Base-by-base conservation (phyloP, 1,140 invertebrate genomes). In the Apolygus lucorum region DNA sequence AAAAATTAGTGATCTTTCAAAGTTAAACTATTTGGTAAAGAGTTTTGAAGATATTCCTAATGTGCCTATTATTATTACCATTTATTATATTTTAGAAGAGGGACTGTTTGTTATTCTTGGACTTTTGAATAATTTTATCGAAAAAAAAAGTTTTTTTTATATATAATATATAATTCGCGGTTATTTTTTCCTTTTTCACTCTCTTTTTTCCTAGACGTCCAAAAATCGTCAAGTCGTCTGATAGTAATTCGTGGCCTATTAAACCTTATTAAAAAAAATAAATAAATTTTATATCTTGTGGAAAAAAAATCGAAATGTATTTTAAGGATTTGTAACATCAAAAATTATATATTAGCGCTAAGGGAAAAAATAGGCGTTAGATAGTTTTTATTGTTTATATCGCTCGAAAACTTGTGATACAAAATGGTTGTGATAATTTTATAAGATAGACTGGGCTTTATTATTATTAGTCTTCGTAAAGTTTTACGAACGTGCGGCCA, bases 341-440 rank as follows among this genome's bases (percentile, higher is more conserved):
- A 66, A 66, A 66, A 34, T 4, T 34, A 27, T 28, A 29, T 66
- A 42, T 2, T 24, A 66, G 25, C 11, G 2, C 2, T 11, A 4
- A 13, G 22, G 22, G 22, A 59, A 11, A 59, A 22, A 59, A 4
- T 59, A 59, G 54, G 54, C 54, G 54, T 59, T 59, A 59, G 29
- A 2, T 66, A 29, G 27, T 29, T 66, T 66, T 66, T 66, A 28
- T 66, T 66, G 29, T 66, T n/a, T 66, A 8, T 66, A 29, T 66
- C 29, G 64, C 27, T 66, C 64, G 27, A 66, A 66, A 72, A 72
- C 62, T 72, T 72, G 71, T 72, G 71, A 72, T 72, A 71, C 67
- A 71, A 68, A 72, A 72, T 72, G 71, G 71, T 72, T 72, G 71
- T 72, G 71, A 72, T 72, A 72, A 69, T 72, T 72, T 72, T 72